These are phyloP conservation scores for Helobdella robusta DNA, from an alignment of 2,888 invertebrate genomes.

Conservation along the genomic window DNA sequence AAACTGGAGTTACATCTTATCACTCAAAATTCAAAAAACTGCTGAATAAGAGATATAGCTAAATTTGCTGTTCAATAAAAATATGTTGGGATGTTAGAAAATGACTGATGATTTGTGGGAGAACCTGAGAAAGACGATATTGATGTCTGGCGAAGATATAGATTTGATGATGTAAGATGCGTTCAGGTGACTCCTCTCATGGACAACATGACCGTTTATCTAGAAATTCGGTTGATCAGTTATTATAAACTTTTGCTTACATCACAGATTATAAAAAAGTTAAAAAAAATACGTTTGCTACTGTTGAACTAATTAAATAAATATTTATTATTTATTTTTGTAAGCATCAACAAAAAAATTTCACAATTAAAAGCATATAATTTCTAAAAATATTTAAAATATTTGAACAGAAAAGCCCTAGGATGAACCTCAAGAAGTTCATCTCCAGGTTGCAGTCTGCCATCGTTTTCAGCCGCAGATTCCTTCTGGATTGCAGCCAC, in stretches of 20 bases:
- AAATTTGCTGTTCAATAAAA: too few relatives aligned
- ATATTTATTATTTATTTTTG: too few relatives aligned
- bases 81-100: background rate
- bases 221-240: too few relatives aligned
- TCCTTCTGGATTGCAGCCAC: slow-evolving; percentile 84
- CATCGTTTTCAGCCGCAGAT: slow-evolving; percentile 64
- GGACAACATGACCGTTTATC: slow-evolving; percentile 86
- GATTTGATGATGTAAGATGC: slow-evolving; percentile 92
- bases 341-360: too few relatives aligned
- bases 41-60: background rate
- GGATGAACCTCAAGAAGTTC: slow-evolving; percentile 85
- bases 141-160: slow-evolving; percentile 68
- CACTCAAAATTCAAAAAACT: background rate
- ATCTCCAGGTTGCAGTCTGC: slow-evolving; percentile 75
- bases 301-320: too few relatives aligned
- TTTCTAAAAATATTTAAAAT: too few relatives aligned
- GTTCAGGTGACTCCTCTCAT: slow-evolving; percentile 88
- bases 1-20: too few relatives aligned
- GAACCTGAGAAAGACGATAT: slow-evolving; percentile 75
- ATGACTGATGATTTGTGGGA: background rate
- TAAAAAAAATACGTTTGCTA: too few relatives aligned
- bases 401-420: too few relatives aligned
- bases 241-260: too few relatives aligned
- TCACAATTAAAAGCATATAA: too few relatives aligned
- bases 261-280: too few relatives aligned